Evolutionary conservation across 2,797 vertebrate genomes (phyloP), one percentile per base, ranked within the genome.

Genomic region (Eremophila alpestris): DNA sequence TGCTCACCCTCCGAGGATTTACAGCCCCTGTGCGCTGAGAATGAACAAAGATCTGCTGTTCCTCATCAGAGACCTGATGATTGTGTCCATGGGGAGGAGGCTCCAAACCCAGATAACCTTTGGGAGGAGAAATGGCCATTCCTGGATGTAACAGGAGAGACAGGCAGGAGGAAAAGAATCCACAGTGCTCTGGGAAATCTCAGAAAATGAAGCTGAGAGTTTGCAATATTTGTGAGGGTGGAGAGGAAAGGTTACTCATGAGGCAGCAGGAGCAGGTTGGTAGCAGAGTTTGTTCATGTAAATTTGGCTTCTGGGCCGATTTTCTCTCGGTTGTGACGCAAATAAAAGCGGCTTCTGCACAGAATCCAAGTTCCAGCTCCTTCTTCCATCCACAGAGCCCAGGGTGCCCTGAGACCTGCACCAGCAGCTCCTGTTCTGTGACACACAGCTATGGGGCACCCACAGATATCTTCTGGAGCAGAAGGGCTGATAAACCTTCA

Each of bases 1-100:
- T 91, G 91, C 87, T 95, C 87, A 93, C 87, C 62, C 85, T 69
- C 9, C 0, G 4, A 94, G 64, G 93, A 96, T 95, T 96, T 95
- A 95, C 88, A 90, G 83, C 95, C 68, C 64, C 22, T 62, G 13
- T 68, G 76, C 73, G 20, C 12, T 75, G 82, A 64, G 94, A 83
- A 54, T 29, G 88, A 96, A 94, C 95, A 95, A 93, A 94, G 94
- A 83, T 83, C 85, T 94, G 94, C 90, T 96, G 94, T 81, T 95
- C 73, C 69, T 94, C 94, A 83, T 94, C 93, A 93, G 79, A 91
- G 91, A 94, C 91, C 87, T 94, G 22, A 79, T 65, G 91, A 96
- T 76, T 62, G 73, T 88, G 83, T 76, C 87, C 0, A 0, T 83
- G 77, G 69, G 77, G 80, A 96, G 90, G 73, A 93, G 83, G 80